These are phyloP conservation scores for Centropristis striata DNA, from an alignment of 2,113 vertebrate species.

Conservation along the genomic window DNA sequence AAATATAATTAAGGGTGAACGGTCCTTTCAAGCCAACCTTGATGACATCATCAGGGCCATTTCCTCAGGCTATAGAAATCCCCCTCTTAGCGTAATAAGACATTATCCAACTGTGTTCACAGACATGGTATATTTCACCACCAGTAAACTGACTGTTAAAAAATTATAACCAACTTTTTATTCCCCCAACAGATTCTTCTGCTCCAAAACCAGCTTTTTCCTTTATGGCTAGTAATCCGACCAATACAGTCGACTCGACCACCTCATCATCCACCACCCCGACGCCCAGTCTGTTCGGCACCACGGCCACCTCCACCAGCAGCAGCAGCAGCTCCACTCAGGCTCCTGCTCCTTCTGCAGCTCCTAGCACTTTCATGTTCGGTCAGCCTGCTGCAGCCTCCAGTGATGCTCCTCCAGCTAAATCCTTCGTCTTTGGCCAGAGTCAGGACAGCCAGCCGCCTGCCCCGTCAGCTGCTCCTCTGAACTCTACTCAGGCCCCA, in stretches of 20 bases:
- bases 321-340: slow-evolving; percentile 53
- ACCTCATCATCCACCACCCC: slow-evolving; percentile 77
- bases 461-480: slow-evolving; percentile 74
- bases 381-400: slow-evolving; percentile 85
- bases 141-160: not conserved
- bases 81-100: not conserved
- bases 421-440: slow-evolving; percentile 89
- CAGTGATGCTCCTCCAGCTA: slow-evolving; percentile 84
- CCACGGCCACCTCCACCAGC: not conserved
- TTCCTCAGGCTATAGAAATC: not conserved
- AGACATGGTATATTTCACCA: not conserved
- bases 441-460: slow-evolving; percentile 88
- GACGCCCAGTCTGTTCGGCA: slow-evolving; percentile 85
- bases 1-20: too few relatives aligned
- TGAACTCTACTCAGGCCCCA: slow-evolving; percentile 63
- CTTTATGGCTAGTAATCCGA: slow-evolving; percentile 87
- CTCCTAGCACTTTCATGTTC: slow-evolving; percentile 87
- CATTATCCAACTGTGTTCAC: not conserved
- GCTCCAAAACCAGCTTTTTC: slow-evolving; percentile 88
- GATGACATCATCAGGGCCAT: not conserved
- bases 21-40: not conserved
- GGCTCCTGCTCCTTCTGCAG: slow-evolving; percentile 54
- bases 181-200: slow-evolving; percentile 78
- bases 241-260: slow-evolving; percentile 66
- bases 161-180: not conserved